These are phyloP conservation scores for Alcedo quadribrachys DNA, from an alignment of 2,797 vertebrate genomes.

Conservation along the genomic window DNA sequence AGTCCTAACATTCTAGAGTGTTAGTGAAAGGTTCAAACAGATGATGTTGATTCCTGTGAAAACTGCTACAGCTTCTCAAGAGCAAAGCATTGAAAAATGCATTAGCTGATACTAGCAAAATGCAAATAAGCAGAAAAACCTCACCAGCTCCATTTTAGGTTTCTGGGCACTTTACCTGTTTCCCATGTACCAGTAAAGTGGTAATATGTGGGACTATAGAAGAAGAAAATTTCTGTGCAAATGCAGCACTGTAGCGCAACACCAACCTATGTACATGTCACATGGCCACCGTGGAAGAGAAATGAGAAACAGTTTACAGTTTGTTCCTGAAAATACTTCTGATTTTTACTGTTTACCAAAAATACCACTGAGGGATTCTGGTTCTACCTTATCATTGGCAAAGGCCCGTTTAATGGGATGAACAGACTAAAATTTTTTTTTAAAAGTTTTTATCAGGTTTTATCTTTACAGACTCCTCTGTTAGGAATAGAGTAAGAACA, in stretches of 20 bases:
- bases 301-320: conserved; percentile 71
- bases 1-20: not conserved
- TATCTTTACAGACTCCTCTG: not conserved
- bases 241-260: conserved; percentile 90
- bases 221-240: conserved; percentile 91
- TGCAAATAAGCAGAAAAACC: conserved; percentile 64
- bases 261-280: conserved; percentile 88
- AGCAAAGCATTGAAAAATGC: conserved; percentile 63
- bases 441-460: not conserved
- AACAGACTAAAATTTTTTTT: not conserved
- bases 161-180: conserved; percentile 90
- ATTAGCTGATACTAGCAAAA: conserved; percentile 53
- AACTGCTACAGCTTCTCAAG: conserved; percentile 27
- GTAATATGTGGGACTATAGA: conserved; percentile 97
- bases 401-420: not conserved
- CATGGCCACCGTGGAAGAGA: conserved; percentile 71
- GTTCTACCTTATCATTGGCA: not conserved
- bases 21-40: conserved; percentile 55
- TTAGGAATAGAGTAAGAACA: not conserved
- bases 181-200: conserved; percentile 95
- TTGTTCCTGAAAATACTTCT: conserved; percentile 14
- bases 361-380: not conserved
- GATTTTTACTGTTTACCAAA: conserved; percentile 8
- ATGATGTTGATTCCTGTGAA: conserved; percentile 20
- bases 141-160: conserved; percentile 67